These are phyloP conservation scores for Gallinago stenura DNA, from an alignment of 2,797 vertebrate species.

Conservation along the genomic window DNA sequence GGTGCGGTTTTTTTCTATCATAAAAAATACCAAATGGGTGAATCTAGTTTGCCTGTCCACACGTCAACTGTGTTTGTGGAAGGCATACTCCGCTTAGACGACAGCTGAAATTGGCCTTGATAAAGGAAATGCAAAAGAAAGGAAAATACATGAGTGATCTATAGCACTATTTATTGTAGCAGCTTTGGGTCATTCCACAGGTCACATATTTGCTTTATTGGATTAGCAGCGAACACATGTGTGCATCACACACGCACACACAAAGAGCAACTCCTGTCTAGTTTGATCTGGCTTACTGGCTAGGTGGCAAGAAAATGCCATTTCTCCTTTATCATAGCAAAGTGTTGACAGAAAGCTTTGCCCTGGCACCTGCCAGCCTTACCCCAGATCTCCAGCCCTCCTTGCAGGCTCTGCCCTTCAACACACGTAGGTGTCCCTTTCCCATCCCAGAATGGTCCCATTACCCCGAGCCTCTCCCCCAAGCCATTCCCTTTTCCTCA, in stretches of 20 bases:
- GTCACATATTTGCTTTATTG: constrained; percentile 9
- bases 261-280: not conserved
- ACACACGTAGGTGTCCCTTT: rapidly evolving
- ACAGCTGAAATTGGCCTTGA: not conserved
- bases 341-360: not conserved
- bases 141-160: not conserved
- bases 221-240: not conserved
- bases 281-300: not conserved
- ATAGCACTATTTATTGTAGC: not conserved
- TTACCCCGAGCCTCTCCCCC: not conserved
- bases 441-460: rapidly evolving
- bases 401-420: not conserved
- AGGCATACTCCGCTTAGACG: not conserved
- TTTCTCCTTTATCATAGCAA: not conserved
- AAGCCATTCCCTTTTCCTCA: not conserved
- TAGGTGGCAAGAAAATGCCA: not conserved
- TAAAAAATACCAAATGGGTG: not conserved
- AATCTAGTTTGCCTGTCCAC: not conserved
- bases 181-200: constrained; percentile 32
- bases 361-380: not conserved
- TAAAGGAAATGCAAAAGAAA: constrained; percentile 21
- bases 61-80: not conserved
- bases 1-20: rapidly evolving
- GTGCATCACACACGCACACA: not conserved
- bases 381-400: not conserved